Conservation (phyloP, 2,888 invertebrate genomes). For the Agonum fuliginosum region DNA sequence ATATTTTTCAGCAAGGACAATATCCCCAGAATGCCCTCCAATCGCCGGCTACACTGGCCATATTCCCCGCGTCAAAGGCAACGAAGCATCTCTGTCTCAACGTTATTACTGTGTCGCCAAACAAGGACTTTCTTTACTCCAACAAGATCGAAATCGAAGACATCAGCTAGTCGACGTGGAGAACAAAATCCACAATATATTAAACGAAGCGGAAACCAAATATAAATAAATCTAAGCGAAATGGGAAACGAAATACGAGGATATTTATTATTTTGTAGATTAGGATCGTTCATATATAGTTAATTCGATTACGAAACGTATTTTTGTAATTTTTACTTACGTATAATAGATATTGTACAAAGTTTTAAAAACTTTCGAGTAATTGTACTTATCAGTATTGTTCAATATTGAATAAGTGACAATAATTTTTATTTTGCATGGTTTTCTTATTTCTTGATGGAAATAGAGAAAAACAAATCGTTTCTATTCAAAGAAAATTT, state of each 20-base stretch:
- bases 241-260: not conserved
- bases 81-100: slow-evolving; percentile 81
- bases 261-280: slow-evolving; percentile 24
- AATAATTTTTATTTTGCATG: not conserved
- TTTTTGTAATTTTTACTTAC: slow-evolving; percentile 35
- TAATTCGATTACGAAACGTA: slow-evolving; percentile 21
- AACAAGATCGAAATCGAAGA: slow-evolving; percentile 75
- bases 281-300: slow-evolving; percentile 22
- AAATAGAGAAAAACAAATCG: slow-evolving; percentile 29
- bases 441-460: slow-evolving; percentile 38
- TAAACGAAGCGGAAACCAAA: slow-evolving; percentile 62
- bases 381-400: slow-evolving; percentile 29
- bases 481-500: not conserved
- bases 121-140: slow-evolving; percentile 77
- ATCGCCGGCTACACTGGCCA: slow-evolving; percentile 85
- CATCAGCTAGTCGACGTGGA: slow-evolving; percentile 63
- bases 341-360: slow-evolving; percentile 25
- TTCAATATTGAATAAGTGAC: slow-evolving; percentile 35
- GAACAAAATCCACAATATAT: slow-evolving; percentile 63
- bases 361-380: not conserved
- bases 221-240: slow-evolving; percentile 46
- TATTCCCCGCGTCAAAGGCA: slow-evolving; percentile 81
- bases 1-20: slow-evolving; percentile 67
- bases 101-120: slow-evolving; percentile 81
- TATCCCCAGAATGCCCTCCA: slow-evolving; percentile 81